These are phyloP conservation scores for Drosophila tristis DNA, from an alignment of 1,140 invertebrate genomes.

Conservation along the genomic window DNA sequence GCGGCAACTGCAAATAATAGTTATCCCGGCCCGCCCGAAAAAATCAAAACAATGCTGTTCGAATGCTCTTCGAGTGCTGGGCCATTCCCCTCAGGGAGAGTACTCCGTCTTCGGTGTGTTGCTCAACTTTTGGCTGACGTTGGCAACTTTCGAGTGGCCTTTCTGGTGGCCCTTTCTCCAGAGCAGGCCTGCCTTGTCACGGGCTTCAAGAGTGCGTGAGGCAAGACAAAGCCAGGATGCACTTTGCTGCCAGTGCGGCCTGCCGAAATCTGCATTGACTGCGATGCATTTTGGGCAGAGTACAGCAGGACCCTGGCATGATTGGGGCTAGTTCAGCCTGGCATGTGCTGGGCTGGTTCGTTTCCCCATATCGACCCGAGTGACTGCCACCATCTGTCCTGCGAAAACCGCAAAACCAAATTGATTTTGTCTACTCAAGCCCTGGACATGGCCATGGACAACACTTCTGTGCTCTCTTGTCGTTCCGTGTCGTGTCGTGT, in stretches of 20 bases:
- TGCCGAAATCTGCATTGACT: conserved; percentile 61
- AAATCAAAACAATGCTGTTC: conserved; percentile 26
- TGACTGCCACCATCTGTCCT: conserved; percentile 13
- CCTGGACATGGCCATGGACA: conserved; percentile 38
- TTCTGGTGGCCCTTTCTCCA: conserved; percentile 8
- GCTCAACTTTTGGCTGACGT: conserved; percentile 44
- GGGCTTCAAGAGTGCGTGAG: too few species aligned
- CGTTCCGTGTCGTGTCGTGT: too few species aligned
- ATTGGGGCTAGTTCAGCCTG: conserved; percentile 32
- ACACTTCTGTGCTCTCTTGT: background rate
- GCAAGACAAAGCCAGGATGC: too few species aligned
- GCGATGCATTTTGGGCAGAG: conserved; percentile 72
- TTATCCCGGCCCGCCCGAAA: conserved; percentile 29
- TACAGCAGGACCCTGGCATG: conserved; percentile 51
- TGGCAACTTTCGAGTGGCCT: conserved; percentile 57
- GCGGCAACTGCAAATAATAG: conserved; percentile 79
- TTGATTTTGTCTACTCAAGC: conserved; percentile 80
- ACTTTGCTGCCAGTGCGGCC: background rate
- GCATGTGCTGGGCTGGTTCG: conserved; percentile 39
- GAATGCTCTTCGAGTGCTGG: background rate
- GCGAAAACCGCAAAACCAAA: conserved; percentile 79
- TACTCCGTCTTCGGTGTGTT: conserved; percentile 13
- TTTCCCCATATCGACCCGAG: conserved; percentile 32
- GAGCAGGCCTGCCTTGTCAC: too few species aligned
- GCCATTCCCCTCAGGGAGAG: background rate